phyloP scores from a whole-genome alignment of 92 coral and sea anemone genomes.

The Porites divaricata region DNA sequence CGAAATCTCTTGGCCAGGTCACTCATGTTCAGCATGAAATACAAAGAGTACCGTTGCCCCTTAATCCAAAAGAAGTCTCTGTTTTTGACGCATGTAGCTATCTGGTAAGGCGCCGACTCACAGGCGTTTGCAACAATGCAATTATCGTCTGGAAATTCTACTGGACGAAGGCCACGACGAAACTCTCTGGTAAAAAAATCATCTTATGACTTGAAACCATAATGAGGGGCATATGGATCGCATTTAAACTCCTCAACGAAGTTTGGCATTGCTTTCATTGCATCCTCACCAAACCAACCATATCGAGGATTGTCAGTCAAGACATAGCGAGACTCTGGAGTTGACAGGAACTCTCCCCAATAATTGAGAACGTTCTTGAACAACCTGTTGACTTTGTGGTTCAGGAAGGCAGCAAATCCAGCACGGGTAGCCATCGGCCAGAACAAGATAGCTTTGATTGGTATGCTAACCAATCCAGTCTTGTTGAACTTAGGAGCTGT shows the following conservation, averaged over 20 bases:
- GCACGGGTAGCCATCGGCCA: conserved; percentile 78
- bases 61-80: conserved; percentile 65
- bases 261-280: conserved; percentile 66
- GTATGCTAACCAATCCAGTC: conserved; percentile 54
- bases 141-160: conserved; percentile 53
- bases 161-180: conserved; percentile 66
- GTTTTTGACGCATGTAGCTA: conserved; percentile 24
- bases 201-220: conserved; percentile 69
- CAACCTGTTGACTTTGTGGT: conserved; percentile 58
- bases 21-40: conserved; percentile 60
- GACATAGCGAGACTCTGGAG: conserved; percentile 47
- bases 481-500: conserved; percentile 61
- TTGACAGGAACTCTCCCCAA: conserved; percentile 61
- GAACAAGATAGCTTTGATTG: conserved; percentile 41
- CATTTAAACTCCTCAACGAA: conserved; percentile 63
- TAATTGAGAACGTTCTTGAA: conserved; percentile 62
- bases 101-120: conserved; percentile 70
- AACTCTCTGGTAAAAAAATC: conserved; percentile 69
- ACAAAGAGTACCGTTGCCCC: conserved; percentile 59
- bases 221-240: conserved; percentile 30
- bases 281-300: conserved; percentile 71
- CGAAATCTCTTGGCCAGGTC: conserved; percentile 55
- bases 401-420: conserved; percentile 72
- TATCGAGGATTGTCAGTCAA: conserved; percentile 33
- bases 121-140: conserved; percentile 69